These are phyloP conservation scores for Agapostemon virescens DNA, from an alignment of 2,888 invertebrate species.

Conservation along the genomic window DNA sequence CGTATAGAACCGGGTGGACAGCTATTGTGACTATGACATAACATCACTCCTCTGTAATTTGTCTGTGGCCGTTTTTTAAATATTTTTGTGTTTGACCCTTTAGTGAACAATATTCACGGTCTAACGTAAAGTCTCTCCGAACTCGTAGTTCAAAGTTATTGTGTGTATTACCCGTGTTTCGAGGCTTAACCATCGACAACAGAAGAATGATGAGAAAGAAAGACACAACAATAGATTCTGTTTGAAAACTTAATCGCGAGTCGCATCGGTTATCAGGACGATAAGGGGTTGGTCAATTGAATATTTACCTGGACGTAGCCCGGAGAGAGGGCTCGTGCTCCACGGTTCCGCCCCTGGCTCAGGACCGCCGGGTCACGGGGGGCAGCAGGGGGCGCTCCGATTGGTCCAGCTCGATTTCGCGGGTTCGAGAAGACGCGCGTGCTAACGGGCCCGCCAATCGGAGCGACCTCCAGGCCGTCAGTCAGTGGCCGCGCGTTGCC, in stretches of 20 bases:
- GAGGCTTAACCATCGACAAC: background rate
- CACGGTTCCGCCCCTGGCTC: slow-evolving; percentile 48
- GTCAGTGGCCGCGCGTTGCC: slow-evolving; percentile 63
- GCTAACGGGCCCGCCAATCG: slow-evolving; percentile 60
- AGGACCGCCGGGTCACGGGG: slow-evolving; percentile 48
- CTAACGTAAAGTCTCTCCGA: background rate
- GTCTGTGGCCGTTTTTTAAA: too few species aligned
- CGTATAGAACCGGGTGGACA: background rate
- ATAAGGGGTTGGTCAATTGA: background rate
- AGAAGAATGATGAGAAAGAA: background rate
- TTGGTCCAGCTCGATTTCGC: slow-evolving; percentile 63
- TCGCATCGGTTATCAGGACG: background rate
- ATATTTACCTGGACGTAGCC: background rate
- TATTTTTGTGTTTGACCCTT: background rate
- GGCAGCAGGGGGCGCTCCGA: slow-evolving; percentile 45
- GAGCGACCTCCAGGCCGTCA: slow-evolving; percentile 52
- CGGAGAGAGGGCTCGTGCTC: background rate
- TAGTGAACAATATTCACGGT: background rate
- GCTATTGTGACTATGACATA: background rate
- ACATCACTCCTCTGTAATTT: background rate
- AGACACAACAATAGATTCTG: background rate
- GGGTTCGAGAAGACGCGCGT: slow-evolving; percentile 63
- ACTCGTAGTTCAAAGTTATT: background rate
- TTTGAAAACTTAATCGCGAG: background rate
- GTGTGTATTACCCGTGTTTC: background rate